phyloP scores from a whole-genome alignment of 1,140 invertebrate genomes.

The Brachionus paranguensis region DNA sequence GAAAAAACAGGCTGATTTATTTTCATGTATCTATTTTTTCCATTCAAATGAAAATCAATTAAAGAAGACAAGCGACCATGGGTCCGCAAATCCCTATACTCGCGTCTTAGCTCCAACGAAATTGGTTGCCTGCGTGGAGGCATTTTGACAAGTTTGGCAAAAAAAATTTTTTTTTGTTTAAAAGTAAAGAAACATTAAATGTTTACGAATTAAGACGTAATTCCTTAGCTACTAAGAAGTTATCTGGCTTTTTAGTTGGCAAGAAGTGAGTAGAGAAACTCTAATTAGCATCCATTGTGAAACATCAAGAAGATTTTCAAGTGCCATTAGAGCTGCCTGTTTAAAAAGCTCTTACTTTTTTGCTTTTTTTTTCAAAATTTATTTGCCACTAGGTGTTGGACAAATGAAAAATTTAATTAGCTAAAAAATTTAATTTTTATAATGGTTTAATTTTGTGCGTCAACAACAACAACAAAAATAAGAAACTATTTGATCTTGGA shows the following conservation, averaged over 20 bases:
- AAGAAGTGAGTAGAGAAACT: neutral
- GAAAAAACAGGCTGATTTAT: slow-evolving; percentile 28
- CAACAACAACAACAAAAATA: neutral
- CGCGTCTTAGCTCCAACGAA: slow-evolving; percentile 28
- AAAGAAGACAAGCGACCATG: neutral
- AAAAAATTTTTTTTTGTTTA: neutral
- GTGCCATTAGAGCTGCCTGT: slow-evolving; percentile 12
- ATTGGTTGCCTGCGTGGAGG: slow-evolving; percentile 32
- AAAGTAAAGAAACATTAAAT: neutral
- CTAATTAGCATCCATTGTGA: neutral
- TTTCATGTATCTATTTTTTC: slow-evolving; percentile 40
- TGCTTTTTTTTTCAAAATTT: neutral
- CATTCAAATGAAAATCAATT: slow-evolving; percentile 36
- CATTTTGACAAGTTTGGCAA: neutral
- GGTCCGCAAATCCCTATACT: neutral
- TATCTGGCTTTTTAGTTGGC: neutral
- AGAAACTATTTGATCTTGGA: neutral
- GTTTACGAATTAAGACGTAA: neutral
- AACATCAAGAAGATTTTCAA: slow-evolving; percentile 9
- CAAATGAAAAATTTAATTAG: neutral
- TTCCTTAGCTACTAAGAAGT: neutral
- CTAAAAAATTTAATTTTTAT: neutral
- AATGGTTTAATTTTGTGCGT: neutral
- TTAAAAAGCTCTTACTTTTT: neutral
- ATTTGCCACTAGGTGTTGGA: neutral